A percentile compares a stretch with the other conserved stretches of the same genome.
phyloP scores from a whole-genome alignment of 2,888 invertebrate genomes.

The Pharmacophagus antenor region DNA sequence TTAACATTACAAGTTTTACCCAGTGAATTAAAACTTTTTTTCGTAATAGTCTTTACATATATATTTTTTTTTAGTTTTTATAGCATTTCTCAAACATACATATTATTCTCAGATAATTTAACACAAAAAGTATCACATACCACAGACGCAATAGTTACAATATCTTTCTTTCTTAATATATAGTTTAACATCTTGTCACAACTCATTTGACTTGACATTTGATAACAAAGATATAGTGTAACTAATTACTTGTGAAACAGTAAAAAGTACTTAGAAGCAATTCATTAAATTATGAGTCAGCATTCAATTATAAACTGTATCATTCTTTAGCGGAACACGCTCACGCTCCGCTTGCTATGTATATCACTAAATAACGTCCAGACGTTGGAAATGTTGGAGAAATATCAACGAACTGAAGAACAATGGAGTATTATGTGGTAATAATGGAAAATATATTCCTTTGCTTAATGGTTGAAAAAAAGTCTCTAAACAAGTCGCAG shows the following conservation, averaged over 20 bases:
- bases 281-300: constrained; percentile 45
- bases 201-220: too few species aligned
- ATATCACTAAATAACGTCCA: constrained; percentile 69
- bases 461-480: constrained; percentile 75
- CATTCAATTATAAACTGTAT: constrained; percentile 58
- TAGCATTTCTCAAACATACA: too few species aligned
- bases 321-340: constrained; percentile 55
- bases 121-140: too few species aligned
- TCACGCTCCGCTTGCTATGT: constrained; percentile 67
- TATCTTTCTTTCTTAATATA: too few species aligned
- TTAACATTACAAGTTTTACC: background rate
- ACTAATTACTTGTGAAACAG: background rate
- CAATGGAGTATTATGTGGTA: constrained; percentile 81
- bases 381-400: constrained; percentile 70
- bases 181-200: too few species aligned
- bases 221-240: background rate
- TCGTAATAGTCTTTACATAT: too few species aligned
- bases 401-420: constrained; percentile 75
- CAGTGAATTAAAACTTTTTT: background rate
- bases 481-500: constrained; percentile 76
- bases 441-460: constrained; percentile 79
- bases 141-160: too few species aligned
- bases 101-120: too few species aligned
- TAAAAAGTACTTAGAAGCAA: constrained; percentile 21
- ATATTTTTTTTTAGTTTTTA: too few species aligned